Base-by-base conservation (phyloP, 2,797 vertebrate genomes). In the Darevskia nairensis region DNA sequence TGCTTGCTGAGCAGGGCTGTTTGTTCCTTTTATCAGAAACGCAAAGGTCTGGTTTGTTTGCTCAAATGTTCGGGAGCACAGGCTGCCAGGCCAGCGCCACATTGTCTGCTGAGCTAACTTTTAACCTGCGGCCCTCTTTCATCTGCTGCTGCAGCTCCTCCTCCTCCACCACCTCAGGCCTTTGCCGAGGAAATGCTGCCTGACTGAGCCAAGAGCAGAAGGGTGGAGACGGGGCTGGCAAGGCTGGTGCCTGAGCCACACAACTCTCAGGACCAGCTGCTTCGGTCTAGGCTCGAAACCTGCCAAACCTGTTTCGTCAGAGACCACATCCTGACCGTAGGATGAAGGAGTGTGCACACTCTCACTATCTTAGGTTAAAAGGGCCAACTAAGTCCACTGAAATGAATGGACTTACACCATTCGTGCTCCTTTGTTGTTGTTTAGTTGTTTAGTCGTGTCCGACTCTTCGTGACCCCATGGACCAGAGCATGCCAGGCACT, bases 71-170 rank as follows among this genome's bases (percentile, higher is more conserved):
- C 4, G 32, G n/a, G 41, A 64, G 44, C 2, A 23, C 1, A 1
- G 0, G 4, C 39, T 71, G 89, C 66, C 1, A 0, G 2, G 77
- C 61, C 1, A 3, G 1, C 39, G 3, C 55, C 0, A 4, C 86
- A 92, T 71, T 75, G 91, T 87, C 80, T 88, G 88, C 55, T 1
- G 0, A 0, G 3, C 83, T 89, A 88, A 91, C 91, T 90, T 93
- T 92, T 66, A 89, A 80, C 93, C 29, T 0, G 0, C 32, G 0
- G 39, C 0, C 1, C 3, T 68, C 92, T 82, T 25, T 41, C 89
- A 44, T 77, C 80, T 39, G 25, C 0, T 3, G n/a, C 41, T 59
- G 32, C 64, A 15, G 76, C 0, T 1, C 13, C 35, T 23, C 0
- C 0, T 76, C 1, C 6, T 61, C 0, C 85, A 55, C 23, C 19